Conservation (phyloP, 2,797 vertebrate species). For the Australoheros facetus region DNA sequence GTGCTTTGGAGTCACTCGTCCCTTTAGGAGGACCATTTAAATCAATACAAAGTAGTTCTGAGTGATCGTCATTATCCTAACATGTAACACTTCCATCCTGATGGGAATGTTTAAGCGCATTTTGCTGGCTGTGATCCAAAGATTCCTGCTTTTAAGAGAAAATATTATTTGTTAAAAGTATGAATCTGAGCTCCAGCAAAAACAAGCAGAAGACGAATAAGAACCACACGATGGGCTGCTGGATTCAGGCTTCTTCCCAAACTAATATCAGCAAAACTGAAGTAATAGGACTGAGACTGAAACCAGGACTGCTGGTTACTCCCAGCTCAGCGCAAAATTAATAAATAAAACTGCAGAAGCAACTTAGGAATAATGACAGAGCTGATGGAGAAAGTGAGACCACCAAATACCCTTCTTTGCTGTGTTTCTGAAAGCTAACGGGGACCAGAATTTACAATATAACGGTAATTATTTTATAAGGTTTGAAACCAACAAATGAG, state of each 20-base stretch:
- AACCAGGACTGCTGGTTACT: not conserved
- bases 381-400: not conserved
- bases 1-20: not conserved
- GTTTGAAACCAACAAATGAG: not conserved
- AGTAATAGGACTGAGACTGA: not conserved
- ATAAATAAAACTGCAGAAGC: not conserved
- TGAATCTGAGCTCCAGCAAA: not conserved
- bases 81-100: not conserved
- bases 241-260: not conserved
- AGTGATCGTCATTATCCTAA: not conserved
- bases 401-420: not conserved
- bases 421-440: not conserved
- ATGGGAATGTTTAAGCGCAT: not conserved
- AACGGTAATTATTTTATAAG: not conserved
- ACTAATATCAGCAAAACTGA: not conserved
- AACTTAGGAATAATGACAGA: not conserved
- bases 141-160: not conserved
- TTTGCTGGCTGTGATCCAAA: not conserved
- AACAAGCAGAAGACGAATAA: not conserved
- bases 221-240: not conserved
- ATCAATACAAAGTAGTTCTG: not conserved
- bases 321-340: not conserved
- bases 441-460: not conserved
- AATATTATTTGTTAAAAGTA: not conserved
- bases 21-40: not conserved